phyloP scores from a whole-genome alignment of 2,888 invertebrate genomes.

The Coelogynopora nodosa region DNA sequence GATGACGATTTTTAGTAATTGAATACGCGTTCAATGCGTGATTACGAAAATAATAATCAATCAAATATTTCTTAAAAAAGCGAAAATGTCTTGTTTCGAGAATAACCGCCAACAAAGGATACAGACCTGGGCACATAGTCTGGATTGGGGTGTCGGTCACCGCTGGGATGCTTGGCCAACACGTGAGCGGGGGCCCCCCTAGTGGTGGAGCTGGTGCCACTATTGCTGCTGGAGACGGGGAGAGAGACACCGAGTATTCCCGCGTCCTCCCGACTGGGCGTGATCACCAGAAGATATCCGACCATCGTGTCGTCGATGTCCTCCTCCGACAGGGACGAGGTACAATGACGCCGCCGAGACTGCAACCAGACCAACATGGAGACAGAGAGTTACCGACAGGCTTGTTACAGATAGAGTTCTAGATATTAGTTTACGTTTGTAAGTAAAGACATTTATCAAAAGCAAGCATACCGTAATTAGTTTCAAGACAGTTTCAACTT shows the following conservation, averaged over 20 bases:
- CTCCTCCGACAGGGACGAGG: constrained; percentile 34
- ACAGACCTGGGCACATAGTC: constrained; percentile 78
- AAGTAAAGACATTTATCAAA: no score
- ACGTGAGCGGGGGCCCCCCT: neutral
- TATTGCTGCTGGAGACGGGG: neutral
- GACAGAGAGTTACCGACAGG: no score
- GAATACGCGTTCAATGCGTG: no score
- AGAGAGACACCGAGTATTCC: neutral
- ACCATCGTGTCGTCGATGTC: constrained; percentile 41
- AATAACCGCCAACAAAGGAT: no score
- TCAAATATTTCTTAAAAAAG: no score
- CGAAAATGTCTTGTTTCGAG: no score
- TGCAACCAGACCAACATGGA: neutral
- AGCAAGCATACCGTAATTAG: no score
- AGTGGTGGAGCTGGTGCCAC: neutral
- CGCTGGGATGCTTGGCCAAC: constrained; percentile 73
- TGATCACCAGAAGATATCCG: constrained; percentile 26
- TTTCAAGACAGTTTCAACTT: no score
- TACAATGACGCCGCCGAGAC: constrained; percentile 13
- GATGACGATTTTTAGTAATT: no score
- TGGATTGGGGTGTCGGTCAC: constrained; percentile 80
- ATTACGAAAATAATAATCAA: no score
- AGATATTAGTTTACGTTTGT: no score
- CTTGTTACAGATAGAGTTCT: no score
- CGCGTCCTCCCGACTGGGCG: neutral